Percentiles rank a stretch among this genome's conserved stretches.
These are phyloP conservation scores for Phrynosoma blainvillii DNA, from an alignment of 2,113 vertebrate species.

Conservation along the genomic window DNA sequence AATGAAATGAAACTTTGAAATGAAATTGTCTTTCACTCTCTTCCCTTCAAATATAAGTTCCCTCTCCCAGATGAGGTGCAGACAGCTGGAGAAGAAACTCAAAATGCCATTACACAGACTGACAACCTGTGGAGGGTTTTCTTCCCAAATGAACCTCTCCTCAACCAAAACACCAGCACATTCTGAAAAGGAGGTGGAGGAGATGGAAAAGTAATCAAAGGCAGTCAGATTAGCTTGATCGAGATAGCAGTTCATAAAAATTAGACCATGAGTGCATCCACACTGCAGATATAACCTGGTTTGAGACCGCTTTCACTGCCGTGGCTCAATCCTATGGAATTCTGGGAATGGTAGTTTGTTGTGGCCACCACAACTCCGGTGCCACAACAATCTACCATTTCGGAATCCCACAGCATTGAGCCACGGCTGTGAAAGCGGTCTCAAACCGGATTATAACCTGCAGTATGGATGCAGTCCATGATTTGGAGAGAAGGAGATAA, in stretches of 20 bases:
- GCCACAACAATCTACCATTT: too few species aligned
- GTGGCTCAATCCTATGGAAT: too few species aligned
- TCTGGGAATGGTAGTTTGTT: too few species aligned
- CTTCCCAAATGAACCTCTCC: neutral
- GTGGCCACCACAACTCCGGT: too few species aligned
- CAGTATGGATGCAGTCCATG: too few species aligned
- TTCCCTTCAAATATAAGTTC: neutral
- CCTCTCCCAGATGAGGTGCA: neutral
- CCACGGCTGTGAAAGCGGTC: too few species aligned
- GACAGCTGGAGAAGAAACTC: slow-evolving; percentile 12
- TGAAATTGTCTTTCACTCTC: neutral
- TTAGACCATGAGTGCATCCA: neutral
- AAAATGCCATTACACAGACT: slow-evolving; percentile 39
- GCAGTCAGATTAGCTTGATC: neutral
- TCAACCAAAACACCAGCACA: neutral
- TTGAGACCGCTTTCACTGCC: too few species aligned
- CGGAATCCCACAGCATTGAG: too few species aligned
- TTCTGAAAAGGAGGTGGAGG: neutral
- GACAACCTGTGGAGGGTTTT: slow-evolving; percentile 9
- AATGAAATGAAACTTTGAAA: neutral
- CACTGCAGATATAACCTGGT: too few species aligned
- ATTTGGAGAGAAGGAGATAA: neutral
- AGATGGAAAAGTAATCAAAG: neutral
- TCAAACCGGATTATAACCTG: too few species aligned
- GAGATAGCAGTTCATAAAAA: neutral